Conservation (phyloP, 2,113 vertebrate species). For the Bubo blakistoni region DNA sequence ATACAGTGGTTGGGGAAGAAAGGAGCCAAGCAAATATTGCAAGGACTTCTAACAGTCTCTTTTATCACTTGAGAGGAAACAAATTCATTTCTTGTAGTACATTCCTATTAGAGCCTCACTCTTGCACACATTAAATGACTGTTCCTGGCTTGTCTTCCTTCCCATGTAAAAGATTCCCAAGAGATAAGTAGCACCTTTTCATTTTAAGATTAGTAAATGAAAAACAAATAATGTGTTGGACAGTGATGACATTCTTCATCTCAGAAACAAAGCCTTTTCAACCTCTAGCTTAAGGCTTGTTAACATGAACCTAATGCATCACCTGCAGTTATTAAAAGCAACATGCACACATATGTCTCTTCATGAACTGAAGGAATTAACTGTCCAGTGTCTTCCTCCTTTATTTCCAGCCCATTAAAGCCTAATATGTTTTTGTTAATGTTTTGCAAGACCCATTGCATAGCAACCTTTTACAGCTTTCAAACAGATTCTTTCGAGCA, state of each 20-base stretch:
- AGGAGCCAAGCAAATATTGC: neutral
- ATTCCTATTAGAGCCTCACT: neutral
- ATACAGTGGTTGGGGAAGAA: neutral
- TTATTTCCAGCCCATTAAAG: neutral
- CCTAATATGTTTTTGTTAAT: neutral
- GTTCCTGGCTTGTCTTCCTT: neutral
- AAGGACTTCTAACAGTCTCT: neutral
- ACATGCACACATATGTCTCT: neutral
- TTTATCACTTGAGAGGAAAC: neutral
- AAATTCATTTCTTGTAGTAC: neutral
- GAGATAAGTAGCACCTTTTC: constrained; percentile 25
- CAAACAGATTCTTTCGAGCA: neutral
- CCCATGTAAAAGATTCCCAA: neutral
- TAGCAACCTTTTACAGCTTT: neutral
- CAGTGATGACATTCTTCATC: neutral
- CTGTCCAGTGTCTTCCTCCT: neutral
- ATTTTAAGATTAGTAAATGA: constrained; percentile 4
- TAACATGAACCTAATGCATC: neutral
- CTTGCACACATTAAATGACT: neutral
- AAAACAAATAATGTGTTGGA: constrained; percentile 1
- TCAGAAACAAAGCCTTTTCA: constrained; percentile 6
- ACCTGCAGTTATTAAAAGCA: neutral
- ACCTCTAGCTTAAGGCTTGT: neutral
- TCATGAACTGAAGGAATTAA: neutral
- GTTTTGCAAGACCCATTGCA: neutral